These are phyloP conservation scores for Laupala kohalensis DNA, from an alignment of 1,140 invertebrate species.

Conservation along the genomic window DNA sequence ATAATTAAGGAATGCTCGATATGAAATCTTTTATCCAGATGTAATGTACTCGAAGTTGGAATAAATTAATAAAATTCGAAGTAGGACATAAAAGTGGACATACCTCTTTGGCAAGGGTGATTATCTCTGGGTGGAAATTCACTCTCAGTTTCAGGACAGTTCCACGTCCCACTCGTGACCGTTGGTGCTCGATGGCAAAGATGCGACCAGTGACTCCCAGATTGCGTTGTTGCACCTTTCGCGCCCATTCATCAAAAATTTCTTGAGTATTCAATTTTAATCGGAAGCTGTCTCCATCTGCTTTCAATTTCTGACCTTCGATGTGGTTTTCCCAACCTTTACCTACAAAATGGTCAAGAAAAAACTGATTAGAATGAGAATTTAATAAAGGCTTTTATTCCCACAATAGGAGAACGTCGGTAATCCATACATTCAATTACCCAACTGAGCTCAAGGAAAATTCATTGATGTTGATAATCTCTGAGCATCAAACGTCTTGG, in stretches of 20 bases:
- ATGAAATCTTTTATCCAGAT: too few relatives aligned
- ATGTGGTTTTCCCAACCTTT: slow-evolving; percentile 99
- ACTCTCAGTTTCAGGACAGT: slow-evolving; percentile 87
- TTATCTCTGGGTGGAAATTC: slow-evolving; percentile 97
- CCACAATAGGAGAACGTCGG: too few relatives aligned
- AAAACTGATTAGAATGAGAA: too few relatives aligned
- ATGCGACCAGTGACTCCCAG: slow-evolving; percentile 86
- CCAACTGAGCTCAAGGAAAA: too few relatives aligned
- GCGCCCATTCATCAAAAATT: slow-evolving; percentile 95
- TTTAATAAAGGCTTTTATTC: too few relatives aligned
- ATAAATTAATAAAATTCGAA: background rate
- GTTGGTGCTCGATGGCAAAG: slow-evolving; percentile 77
- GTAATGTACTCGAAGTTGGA: background rate
- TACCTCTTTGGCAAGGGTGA: slow-evolving; percentile 92
- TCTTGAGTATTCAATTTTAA: slow-evolving; percentile 89
- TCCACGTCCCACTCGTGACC: slow-evolving; percentile 68
- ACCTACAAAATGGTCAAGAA: slow-evolving; percentile 31
- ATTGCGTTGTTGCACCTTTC: slow-evolving; percentile 88
- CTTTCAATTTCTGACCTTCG: slow-evolving; percentile 95
- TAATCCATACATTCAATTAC: too few relatives aligned
- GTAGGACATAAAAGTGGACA: background rate
- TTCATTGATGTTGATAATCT: too few relatives aligned
- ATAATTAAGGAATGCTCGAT: background rate
- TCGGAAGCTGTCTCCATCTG: slow-evolving; percentile 93
- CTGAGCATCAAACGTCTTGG: too few relatives aligned